phyloP scores from a whole-genome alignment of 2,797 vertebrate species.

The Danio jaintianensis region DNA sequence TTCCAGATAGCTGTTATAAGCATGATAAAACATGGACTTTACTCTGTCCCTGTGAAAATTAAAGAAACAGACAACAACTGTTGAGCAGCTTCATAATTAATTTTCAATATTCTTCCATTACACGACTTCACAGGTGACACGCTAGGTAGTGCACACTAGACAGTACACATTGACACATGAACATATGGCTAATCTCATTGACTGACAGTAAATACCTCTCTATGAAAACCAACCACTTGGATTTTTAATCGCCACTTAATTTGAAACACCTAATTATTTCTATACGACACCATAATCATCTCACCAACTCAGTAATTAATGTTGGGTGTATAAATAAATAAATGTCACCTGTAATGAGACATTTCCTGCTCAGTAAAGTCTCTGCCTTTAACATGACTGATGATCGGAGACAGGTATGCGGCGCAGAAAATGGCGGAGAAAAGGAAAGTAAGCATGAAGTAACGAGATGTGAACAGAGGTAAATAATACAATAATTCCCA shows the following conservation, averaged over 20 bases:
- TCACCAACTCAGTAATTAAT: background rate
- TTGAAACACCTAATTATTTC: background rate
- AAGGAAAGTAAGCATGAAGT: conserved; percentile 66
- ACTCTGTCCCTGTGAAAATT: conserved; percentile 84
- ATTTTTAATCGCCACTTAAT: background rate
- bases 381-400: conserved; percentile 57
- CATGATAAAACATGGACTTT: conserved; percentile 97
- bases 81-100: background rate
- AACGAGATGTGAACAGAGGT: conserved; percentile 25
- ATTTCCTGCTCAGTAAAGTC: conserved; percentile 64
- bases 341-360: conserved; percentile 66
- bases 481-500: conserved; percentile 3
- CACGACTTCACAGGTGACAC: background rate
- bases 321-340: background rate
- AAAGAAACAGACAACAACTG: conserved; percentile 1
- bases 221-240: background rate
- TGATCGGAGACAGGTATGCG: conserved; percentile 50
- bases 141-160: too few species aligned
- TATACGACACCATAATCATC: background rate
- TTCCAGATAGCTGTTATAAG: conserved; percentile 96
- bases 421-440: conserved; percentile 60
- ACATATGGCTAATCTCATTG: background rate
- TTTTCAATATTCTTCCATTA: background rate
- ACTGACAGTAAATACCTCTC: background rate
- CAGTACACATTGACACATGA: background rate